Conservation (phyloP, 2,797 vertebrate genomes). For the Pagetopsis macropterus region DNA sequence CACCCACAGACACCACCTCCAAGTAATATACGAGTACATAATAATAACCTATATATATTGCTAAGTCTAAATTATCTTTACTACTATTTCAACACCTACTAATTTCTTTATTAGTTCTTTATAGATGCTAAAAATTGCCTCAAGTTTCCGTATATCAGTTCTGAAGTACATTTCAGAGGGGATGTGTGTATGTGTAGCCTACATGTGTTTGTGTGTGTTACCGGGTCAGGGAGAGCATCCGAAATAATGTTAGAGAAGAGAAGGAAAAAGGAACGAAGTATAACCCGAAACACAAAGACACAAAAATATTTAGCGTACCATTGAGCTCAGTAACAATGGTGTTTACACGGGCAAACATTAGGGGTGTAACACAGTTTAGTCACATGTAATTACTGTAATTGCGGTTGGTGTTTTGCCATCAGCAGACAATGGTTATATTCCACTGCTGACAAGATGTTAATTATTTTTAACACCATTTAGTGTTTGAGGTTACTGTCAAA, state of each 20-base stretch:
- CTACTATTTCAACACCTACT: neutral
- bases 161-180: neutral
- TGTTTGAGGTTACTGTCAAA: neutral
- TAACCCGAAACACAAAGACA: constrained; percentile 8
- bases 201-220: constrained; percentile 54
- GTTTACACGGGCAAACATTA: constrained; percentile 18
- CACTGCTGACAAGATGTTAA: constrained; percentile 2
- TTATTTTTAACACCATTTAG: neutral
- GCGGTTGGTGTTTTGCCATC: constrained; percentile 11
- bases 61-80: neutral
- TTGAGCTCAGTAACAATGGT: constrained; percentile 11
- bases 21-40: neutral
- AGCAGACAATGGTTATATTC: constrained; percentile 26
- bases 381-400: constrained; percentile 41
- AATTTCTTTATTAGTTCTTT: neutral
- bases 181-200: constrained; percentile 26
- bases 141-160: constrained; percentile 37
- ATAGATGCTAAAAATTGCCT: constrained; percentile 26
- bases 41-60: neutral
- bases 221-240: constrained; percentile 43
- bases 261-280: neutral
- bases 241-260: constrained; percentile 35
- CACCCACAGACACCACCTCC: constrained; percentile 8
- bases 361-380: constrained; percentile 1
- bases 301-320: neutral